Evolutionary conservation across 2,113 vertebrate species (phyloP).

Genomic region (Hippocampus barbouri): DNA sequence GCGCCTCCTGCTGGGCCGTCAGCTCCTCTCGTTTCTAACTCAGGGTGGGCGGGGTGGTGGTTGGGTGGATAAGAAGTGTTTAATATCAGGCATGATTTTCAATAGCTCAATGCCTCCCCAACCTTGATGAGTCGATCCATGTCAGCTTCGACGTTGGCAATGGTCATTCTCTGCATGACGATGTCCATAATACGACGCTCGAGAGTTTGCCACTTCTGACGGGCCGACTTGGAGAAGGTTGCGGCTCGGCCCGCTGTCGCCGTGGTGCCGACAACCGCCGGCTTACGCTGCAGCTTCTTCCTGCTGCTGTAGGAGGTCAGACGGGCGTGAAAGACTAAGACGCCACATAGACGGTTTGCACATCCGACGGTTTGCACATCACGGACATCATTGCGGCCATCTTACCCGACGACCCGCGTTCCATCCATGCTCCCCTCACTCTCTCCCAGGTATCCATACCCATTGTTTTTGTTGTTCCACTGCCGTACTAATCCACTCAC

Average conservation of each 20-base stretch:
- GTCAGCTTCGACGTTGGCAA: conserved; percentile 88
- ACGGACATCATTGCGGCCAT: not conserved
- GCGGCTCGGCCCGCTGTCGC: conserved; percentile 51
- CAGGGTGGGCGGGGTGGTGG: not conserved
- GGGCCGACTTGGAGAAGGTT: conserved; percentile 83
- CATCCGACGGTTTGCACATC: not conserved
- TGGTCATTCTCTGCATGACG: conserved; percentile 96
- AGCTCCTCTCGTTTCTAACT: conserved; percentile 95
- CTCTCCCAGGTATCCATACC: conserved; percentile 81
- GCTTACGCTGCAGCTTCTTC: conserved; percentile 87
- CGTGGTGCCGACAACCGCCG: conserved; percentile 38
- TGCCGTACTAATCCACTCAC: conserved; percentile 93
- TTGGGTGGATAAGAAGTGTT: too few species aligned
- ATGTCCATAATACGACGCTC: conserved; percentile 89
- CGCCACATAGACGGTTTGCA: not conserved
- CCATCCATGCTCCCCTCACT: conserved; percentile 65
- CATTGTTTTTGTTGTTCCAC: conserved; percentile 90
- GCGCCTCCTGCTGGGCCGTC: conserved; percentile 82
- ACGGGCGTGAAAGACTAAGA: not conserved
- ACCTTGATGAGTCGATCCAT: conserved; percentile 97
- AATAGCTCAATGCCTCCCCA: not conserved
- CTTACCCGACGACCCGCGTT: conserved; percentile 48
- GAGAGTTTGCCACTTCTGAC: conserved; percentile 92
- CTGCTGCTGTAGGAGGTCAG: conserved; percentile 55
- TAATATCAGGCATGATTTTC: not conserved